These are phyloP conservation scores for Paragorgia papillata DNA, from an alignment of 92 coral and sea anemone genomes.

Conservation along the genomic window DNA sequence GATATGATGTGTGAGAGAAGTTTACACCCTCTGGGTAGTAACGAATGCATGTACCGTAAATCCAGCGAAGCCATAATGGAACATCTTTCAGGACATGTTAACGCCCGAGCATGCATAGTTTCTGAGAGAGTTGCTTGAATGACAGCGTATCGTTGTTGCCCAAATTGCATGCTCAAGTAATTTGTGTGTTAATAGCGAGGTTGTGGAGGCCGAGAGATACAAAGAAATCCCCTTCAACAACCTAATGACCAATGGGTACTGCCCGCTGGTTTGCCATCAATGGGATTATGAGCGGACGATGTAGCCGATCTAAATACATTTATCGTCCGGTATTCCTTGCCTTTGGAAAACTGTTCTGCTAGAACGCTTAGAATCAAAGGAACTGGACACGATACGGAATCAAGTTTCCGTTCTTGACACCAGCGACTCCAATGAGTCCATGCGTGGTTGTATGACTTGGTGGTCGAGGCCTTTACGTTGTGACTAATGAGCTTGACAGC, in stretches of 20 bases:
- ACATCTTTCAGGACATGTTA: too few species aligned
- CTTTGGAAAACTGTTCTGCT: conserved; percentile 1
- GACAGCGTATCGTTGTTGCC: too few species aligned
- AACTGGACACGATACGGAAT: conserved; percentile 27
- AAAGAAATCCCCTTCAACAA: background rate
- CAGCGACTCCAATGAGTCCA: conserved; percentile 43
- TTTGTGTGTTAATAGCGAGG: too few species aligned
- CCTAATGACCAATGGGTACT: conserved; percentile 6
- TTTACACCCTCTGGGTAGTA: too few species aligned
- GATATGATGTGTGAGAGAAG: too few species aligned
- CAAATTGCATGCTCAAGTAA: too few species aligned
- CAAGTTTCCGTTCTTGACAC: conserved; percentile 7
- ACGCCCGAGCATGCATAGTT: too few species aligned
- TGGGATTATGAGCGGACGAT: conserved; percentile 18
- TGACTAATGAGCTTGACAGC: background rate
- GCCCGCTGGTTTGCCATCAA: conserved; percentile 7
- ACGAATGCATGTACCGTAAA: too few species aligned
- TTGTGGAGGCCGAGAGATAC: background rate
- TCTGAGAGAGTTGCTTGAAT: too few species aligned
- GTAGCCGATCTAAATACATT: conserved; percentile 38
- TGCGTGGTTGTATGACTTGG: conserved; percentile 1
- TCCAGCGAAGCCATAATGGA: too few species aligned
- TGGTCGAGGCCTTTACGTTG: conserved; percentile 27
- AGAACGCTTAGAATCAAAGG: conserved; percentile 26
- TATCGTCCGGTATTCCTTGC: conserved; percentile 38